Base-by-base conservation (phyloP, 2,113 vertebrate genomes). In the Bungarus multicinctus region DNA sequence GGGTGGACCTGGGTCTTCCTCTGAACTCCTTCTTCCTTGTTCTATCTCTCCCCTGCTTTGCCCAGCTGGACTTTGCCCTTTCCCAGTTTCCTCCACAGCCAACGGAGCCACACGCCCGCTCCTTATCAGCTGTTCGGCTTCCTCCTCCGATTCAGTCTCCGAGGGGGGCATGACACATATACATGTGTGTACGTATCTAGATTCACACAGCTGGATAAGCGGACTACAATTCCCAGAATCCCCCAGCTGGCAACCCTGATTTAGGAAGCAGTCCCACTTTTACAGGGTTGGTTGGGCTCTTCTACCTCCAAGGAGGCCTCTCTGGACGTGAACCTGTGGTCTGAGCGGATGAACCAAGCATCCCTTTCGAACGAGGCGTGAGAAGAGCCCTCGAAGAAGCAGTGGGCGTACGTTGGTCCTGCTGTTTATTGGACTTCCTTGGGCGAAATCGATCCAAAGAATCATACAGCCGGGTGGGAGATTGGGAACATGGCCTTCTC, bases 291-390 rank as follows among this genome's bases (percentile, higher is more conserved):
- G 3, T 52, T 27, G 53, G 57, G 39, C 8, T 1, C 8, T 14
- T 90, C 97, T 94, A 98, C 53, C 97, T 98, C 97, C 98, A 98
- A 64, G 97, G 97, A 16, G 97, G 97, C 58, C 95, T 97, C 92
- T 95, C n/a, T 12, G 95, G 96, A 90, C 92, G 91, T 22, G 89
- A 91, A 5, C 1, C 1, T 57, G 58, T 57, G 52, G 0, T 90
- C 57, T 7, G 45, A 64, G 64, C 86, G 25, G 90, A n/a, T 0
- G 91, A 91, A 47, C 90, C 23, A 0, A 95, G 96, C 43, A 95
- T 0, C 0, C 95, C 96, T 88, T 53, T 88, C 0, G 96, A 95
- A 2, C 1, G 50, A 20, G 57, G 43, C 92, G 94, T 96, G 50
- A 92, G 22, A 30, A 58, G 47, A 14, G 95, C 16, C 0, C 85